Evolutionary conservation across 2,113 vertebrate species (phyloP), one percentile per base, ranked within the genome.

Genomic region (Gila orcuttii): DNA sequence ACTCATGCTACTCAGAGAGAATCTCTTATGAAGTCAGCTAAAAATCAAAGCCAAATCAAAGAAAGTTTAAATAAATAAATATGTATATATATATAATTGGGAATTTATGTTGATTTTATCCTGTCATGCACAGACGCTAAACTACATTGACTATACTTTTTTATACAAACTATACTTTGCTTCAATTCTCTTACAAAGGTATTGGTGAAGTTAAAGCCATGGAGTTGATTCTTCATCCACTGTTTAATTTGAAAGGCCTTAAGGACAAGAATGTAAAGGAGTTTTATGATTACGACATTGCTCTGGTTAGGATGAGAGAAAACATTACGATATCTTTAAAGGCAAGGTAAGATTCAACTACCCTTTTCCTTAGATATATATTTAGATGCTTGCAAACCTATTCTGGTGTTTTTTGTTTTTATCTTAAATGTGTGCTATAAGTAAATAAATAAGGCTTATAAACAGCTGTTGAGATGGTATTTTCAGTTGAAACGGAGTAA

Each of bases 221-320:
- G 2, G 4, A 3, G 1, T 73, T 96, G 45, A 71, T 92, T 8
- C 85, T 92, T 10, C 96, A 97, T 66, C 94, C 94, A 0, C 6
- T 91, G 0, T 97, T 94, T 81, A 82, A 94, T 79, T 73, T 89
- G 33, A 86, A 59, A 0, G 87, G 87, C 1, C 94, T 96, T 4
- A 71, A 5, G 73, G 69, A 75, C 62, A 90, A 89, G 73, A 94
- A 93, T 0, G 93, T 97, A 4, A 69, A 85, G 0, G 96, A 96
- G 90, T 97, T 97, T 90, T 97, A 96, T 36, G 96, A 97, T 91
- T 97, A 97, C 0, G 97, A 97, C 0, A 88, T 97, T 5, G 97
- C 96, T 73, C 90, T 97, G 23, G 4, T 97, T 2, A 88, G 91
- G 71, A 86, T 96, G 39, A 86, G 79, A 21, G 13, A 2, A 0